Base-by-base conservation (phyloP, 2,888 invertebrate species). In the Drosophila mulleri region DNA sequence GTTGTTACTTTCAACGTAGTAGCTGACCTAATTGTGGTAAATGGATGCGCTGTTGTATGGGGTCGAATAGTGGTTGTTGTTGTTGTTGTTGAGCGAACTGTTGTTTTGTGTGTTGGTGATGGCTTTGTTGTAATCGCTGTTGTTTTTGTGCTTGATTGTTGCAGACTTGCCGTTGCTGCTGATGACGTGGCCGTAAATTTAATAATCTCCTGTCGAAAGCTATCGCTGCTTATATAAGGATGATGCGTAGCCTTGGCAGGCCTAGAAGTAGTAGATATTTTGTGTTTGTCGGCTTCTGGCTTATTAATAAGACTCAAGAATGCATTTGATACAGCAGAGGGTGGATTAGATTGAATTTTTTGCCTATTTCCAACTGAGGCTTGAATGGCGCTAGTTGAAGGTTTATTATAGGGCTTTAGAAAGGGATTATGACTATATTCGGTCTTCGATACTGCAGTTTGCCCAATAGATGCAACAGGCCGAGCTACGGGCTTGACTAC, bases 161-260 rank as follows among this genome's bases (percentile, higher is more conserved):
- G 41, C 37, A 9, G 48, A 32, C 29, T 2, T 4, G 47, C 29
- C 0, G 68, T 65, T 37, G 70, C 65, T 32, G 60, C 47, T 2
- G 79, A 23, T 4, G 65, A 47, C 9, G 62, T 67, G 18, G 71
- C 60, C 9, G 88, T 78, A 58, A 72, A 80, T 26, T 88, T 83
- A 16, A 70, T 75, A 50, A 73, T 35, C 54, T 80, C 86, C 11
- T 83, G 52, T 18, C 83, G 78, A 75, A 91, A 73, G 52, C 68
- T 73, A 41, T 83, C 76, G 70, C 88, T 91, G 35, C 77, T 82
- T 26, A 83, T 66, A 57, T 89, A 90, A 23, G 70, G 59, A 59
- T 66, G 60, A 23, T 66, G 52, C 42, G 62, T 57, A n/a, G 47
- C 41, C 42, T 61, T 65, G 14, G 44, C 29, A 35, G 69, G 72